Conservation (phyloP, 2,888 invertebrate genomes). For the Agrenia bidenticulata region DNA sequence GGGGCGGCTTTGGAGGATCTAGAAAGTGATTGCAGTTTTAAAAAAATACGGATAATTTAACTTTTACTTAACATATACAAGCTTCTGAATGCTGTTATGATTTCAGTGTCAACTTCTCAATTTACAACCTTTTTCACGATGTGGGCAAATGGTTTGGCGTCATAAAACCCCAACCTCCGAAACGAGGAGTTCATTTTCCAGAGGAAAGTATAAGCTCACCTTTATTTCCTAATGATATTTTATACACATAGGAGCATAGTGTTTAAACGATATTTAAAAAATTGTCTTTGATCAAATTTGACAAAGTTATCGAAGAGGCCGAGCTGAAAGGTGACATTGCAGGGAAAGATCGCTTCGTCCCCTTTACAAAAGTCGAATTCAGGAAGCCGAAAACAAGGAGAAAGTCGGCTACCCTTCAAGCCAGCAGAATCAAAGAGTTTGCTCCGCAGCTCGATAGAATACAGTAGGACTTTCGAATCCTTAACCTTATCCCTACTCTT, state of each 20-base stretch:
- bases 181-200: neutral
- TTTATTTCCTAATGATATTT: neutral
- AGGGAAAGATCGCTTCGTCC: neutral
- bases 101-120: neutral
- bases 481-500: neutral
- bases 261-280: no score
- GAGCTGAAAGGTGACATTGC: neutral
- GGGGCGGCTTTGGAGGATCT: no score
- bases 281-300: no score
- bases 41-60: no score
- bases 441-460: neutral
- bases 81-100: no score
- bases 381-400: neutral
- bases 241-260: no score
- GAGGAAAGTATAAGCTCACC: conserved; percentile 3
- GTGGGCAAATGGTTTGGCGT: neutral
- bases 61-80: no score
- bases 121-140: neutral
- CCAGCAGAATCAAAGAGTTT: neutral
- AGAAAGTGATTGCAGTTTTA: no score
- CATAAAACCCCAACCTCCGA: neutral
- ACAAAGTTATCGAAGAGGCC: neutral
- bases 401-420: neutral
- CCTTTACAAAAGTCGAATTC: neutral
- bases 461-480: neutral